These are phyloP conservation scores for Thera britannica DNA, from an alignment of 2,888 invertebrate genomes.

Conservation along the genomic window DNA sequence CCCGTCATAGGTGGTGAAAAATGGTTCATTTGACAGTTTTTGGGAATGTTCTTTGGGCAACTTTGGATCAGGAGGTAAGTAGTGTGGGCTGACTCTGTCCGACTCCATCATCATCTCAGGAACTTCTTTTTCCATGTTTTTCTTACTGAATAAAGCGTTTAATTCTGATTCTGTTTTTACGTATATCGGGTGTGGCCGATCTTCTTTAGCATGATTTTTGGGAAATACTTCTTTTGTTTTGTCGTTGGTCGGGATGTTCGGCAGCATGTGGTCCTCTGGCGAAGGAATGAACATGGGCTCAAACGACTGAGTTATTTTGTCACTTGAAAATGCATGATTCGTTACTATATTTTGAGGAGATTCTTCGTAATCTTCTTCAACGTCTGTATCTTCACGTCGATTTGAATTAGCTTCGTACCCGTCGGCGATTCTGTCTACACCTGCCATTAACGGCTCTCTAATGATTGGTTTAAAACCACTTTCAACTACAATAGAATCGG, in stretches of 20 bases:
- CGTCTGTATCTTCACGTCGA: slow-evolving; percentile 78
- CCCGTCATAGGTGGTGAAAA: slow-evolving; percentile 90
- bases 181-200: slow-evolving; percentile 80
- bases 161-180: slow-evolving; percentile 68
- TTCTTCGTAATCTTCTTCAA: slow-evolving; percentile 77
- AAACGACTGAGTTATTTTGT: slow-evolving; percentile 86
- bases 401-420: slow-evolving; percentile 64
- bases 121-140: slow-evolving; percentile 74
- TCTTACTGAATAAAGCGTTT: slow-evolving; percentile 68
- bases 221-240: slow-evolving; percentile 76
- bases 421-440: slow-evolving; percentile 81
- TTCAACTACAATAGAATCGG: slow-evolving; percentile 92
- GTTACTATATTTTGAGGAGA: slow-evolving; percentile 65
- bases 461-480: slow-evolving; percentile 93
- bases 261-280: slow-evolving; percentile 86
- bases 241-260: slow-evolving; percentile 64
- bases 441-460: slow-evolving; percentile 79
- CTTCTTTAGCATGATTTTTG: slow-evolving; percentile 76
- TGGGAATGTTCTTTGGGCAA: slow-evolving; percentile 76
- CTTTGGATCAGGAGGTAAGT: slow-evolving; percentile 88
- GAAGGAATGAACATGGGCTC: slow-evolving; percentile 94
- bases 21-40: slow-evolving; percentile 68
- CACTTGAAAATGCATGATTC: slow-evolving; percentile 72
- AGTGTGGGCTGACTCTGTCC: slow-evolving; percentile 89
- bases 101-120: slow-evolving; percentile 88